Percentiles rank a stretch among this genome's conserved stretches.
phyloP scores from a whole-genome alignment of 2,113 vertebrate genomes.

The Notothenia rossii region DNA sequence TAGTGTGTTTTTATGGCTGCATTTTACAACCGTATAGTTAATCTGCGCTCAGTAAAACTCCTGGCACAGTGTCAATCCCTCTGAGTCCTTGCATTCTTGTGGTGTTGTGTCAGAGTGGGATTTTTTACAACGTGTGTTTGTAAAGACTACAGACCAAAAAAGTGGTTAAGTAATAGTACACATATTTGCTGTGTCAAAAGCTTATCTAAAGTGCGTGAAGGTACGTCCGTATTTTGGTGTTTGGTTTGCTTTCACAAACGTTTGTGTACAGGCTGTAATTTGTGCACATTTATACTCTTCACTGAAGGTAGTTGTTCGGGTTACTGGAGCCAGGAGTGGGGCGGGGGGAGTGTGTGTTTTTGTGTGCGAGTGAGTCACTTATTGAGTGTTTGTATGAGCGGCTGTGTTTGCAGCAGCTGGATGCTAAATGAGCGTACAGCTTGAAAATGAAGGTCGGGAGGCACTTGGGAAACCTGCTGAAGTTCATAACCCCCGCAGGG shows the following conservation, averaged over 20 bases:
- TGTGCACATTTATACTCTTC: conserved; percentile 21
- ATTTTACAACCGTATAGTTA: conserved; percentile 61
- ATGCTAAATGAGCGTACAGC: conserved; percentile 38
- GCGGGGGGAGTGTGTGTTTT: neutral
- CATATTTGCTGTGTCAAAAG: neutral
- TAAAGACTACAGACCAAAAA: neutral
- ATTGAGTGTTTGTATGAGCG: conserved; percentile 28
- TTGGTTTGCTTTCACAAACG: neutral
- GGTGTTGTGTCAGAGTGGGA: conserved; percentile 27
- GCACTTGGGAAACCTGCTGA: conserved; percentile 53
- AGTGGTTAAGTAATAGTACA: neutral
- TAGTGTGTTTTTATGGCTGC: conserved; percentile 53
- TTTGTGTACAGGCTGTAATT: conserved; percentile 23
- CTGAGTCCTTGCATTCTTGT: conserved; percentile 33
- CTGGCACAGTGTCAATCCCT: conserved; percentile 32
- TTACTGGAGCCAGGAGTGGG: conserved; percentile 34
- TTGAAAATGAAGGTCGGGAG: conserved; percentile 39
- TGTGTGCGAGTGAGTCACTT: conserved; percentile 17
- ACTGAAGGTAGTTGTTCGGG: conserved; percentile 38
- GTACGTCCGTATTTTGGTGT: neutral
- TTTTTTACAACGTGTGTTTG: neutral
- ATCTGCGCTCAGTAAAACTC: conserved; percentile 54
- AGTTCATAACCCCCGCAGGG: conserved; percentile 60
- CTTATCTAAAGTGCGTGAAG: conserved; percentile 3
- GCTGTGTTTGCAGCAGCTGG: conserved; percentile 55